A percentile compares a stretch with the other conserved stretches of the same genome.
Evolutionary conservation across 2,888 invertebrate species (phyloP).

Genomic region (Scaptomyza cyrtandrae): DNA sequence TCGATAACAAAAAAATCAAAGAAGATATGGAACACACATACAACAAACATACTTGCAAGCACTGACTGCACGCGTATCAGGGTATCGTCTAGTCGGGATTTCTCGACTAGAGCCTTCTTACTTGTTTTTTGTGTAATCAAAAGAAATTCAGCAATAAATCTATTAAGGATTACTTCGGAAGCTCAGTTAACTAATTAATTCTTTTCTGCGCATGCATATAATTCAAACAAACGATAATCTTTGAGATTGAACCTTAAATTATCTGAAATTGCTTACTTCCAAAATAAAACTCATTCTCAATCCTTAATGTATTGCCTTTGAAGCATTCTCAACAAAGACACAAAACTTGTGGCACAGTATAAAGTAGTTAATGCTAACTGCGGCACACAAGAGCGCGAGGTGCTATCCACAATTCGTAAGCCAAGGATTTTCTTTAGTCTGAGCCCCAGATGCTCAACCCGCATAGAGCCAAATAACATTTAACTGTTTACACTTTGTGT

Average conservation of each 20-base stretch:
- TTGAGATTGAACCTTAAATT: not conserved
- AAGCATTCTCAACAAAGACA: constrained; percentile 38
- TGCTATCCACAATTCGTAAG: constrained; percentile 16
- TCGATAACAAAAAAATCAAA: too few species aligned
- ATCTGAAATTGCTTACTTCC: not conserved
- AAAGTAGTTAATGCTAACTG: constrained; percentile 31
- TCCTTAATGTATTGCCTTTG: constrained; percentile 24
- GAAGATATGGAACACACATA: too few species aligned
- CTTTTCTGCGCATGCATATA: not conserved
- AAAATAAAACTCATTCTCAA: not conserved
- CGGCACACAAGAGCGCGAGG: not conserved
- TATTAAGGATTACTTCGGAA: not conserved
- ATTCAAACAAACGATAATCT: not conserved
- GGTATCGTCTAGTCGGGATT: too few species aligned
- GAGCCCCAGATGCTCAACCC: constrained; percentile 17
- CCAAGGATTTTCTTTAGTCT: not conserved
- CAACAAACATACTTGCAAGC: too few species aligned
- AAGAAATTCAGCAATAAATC: not conserved
- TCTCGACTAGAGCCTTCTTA: too few species aligned
- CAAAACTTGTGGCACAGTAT: constrained; percentile 27
- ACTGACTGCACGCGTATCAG: too few species aligned
- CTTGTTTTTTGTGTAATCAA: too few species aligned
- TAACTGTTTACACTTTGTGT: constrained; percentile 64
- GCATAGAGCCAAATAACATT: constrained; percentile 54
- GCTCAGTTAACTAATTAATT: not conserved